Evolutionary conservation across 2,113 vertebrate species (phyloP), one percentile per base, ranked within the genome.

Genomic region (Cyanistes caeruleus): DNA sequence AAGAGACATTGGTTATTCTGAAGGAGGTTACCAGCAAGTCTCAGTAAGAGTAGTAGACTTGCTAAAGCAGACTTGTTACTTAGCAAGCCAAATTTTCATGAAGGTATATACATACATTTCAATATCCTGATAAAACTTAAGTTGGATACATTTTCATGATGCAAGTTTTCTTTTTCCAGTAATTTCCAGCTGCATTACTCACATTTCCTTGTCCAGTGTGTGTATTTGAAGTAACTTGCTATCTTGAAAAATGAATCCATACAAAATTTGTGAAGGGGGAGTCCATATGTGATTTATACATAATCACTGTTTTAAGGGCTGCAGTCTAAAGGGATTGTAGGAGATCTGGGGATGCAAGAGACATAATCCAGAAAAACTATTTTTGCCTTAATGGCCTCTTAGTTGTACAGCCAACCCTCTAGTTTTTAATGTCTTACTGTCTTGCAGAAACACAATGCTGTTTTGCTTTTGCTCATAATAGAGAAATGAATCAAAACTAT

Each of bases 401-500:
- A 28, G 43, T 51, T 94, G 25, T 60, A 2, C 44, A 67, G 35
- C 35, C 59, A 56, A 25, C 41, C 23, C n/a, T 46, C 33, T 64
- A 5, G 41, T 62, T 55, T 69, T 69, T 60, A 35, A 76, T 83
- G 63, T 48, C 25, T 55, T 69, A 11, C 25, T 76, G 9, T 48
- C 39, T 48, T 11, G 15, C 2, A 69, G 55, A 41, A 83, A 15
- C 55, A 59, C 44, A 83, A 13, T 69, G 16, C 41, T 21, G 4
- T 69, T 55, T 90, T 69, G 48, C 30, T 84, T 81, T 43, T 70
- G 33, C 68, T 89, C 73, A 33, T 65, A 81, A 59, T 82, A 77
- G 78, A 85, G 43, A 65, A 89, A 43, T 90, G 33, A 93, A 82
- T 94, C 72, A 88, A 74, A 94, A 46, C 39, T 91, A 9, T n/a